Conservation (phyloP, 2,888 invertebrate species). For the Geotrupes spiniger region DNA sequence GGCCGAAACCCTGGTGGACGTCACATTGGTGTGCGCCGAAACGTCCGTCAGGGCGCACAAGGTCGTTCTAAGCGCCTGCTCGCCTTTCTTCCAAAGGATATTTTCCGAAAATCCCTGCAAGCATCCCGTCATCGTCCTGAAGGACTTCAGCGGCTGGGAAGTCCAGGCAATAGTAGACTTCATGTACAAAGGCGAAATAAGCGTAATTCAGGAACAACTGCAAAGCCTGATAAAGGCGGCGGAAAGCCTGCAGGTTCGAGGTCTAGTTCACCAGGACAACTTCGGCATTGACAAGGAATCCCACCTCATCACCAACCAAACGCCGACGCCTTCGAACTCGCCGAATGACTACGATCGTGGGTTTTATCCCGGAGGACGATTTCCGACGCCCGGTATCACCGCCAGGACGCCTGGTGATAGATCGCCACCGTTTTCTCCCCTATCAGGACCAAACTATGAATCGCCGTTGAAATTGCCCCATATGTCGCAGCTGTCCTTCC, state of each 20-base stretch:
- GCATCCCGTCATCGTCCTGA: constrained; percentile 88
- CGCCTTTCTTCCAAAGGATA: constrained; percentile 85
- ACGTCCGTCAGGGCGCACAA: constrained; percentile 85
- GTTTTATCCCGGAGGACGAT: constrained; percentile 41
- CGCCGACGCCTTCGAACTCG: constrained; percentile 50
- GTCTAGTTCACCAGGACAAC: constrained; percentile 61
- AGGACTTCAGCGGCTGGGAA: constrained; percentile 86
- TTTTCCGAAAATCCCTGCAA: constrained; percentile 91
- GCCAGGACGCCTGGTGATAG: constrained; percentile 34
- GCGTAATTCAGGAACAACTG: constrained; percentile 81
- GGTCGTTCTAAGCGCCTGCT: constrained; percentile 84
- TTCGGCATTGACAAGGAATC: constrained; percentile 46
- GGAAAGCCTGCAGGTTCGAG: constrained; percentile 80
- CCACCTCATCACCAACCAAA: constrained; percentile 40
- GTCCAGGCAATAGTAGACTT: constrained; percentile 88
- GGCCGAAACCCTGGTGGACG: constrained; percentile 84
- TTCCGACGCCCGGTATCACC: constrained; percentile 41
- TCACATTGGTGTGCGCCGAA: constrained; percentile 85
- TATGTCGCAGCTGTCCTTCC: constrained; percentile 50
- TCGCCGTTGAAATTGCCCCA: constrained; percentile 51
- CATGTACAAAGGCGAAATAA: constrained; percentile 92
- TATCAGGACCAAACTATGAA: constrained; percentile 51
- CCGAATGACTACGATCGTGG: constrained; percentile 50
- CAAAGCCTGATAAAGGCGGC: constrained; percentile 83
- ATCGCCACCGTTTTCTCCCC: constrained; percentile 44